Evolutionary conservation across 2,797 vertebrate genomes (phyloP).

Genomic region (Acipenser transmontanus): DNA sequence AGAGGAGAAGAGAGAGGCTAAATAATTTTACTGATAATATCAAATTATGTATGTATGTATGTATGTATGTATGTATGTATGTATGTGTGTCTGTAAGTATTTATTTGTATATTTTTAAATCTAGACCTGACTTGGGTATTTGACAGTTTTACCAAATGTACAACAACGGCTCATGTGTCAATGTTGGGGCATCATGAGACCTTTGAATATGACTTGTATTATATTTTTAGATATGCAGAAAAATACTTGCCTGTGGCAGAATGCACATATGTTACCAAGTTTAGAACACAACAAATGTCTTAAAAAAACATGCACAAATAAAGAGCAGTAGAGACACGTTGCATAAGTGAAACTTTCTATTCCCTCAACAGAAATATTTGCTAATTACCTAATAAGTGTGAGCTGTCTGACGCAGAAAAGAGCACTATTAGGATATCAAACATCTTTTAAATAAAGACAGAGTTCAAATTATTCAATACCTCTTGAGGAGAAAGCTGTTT

Average conservation of each 20-base stretch:
- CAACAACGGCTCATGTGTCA: neutral
- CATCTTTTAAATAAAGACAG: slow-evolving; percentile 23
- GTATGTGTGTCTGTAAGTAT: neutral
- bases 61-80: slow-evolving; percentile 8
- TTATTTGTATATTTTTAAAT: too few relatives aligned
- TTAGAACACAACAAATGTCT: neutral
- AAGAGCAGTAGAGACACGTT: neutral
- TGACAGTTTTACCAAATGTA: neutral
- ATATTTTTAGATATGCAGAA: neutral
- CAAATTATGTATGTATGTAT: too few relatives aligned
- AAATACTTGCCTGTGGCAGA: neutral
- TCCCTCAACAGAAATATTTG: slow-evolving; percentile 10
- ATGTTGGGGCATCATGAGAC: too few relatives aligned
- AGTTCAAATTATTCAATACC: slow-evolving; percentile 28
- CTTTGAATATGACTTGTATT: neutral
- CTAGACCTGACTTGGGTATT: neutral
- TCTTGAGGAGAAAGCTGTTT: slow-evolving; percentile 53
- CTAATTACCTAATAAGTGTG: slow-evolving; percentile 18
- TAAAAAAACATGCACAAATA: neutral
- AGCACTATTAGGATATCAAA: slow-evolving; percentile 30
- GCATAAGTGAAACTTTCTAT: slow-evolving; percentile 4
- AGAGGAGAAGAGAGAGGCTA: too few relatives aligned
- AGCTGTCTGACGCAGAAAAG: slow-evolving; percentile 12
- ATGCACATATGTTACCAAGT: neutral
- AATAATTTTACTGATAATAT: too few relatives aligned